Base-by-base conservation (phyloP, 2,113 vertebrate species). In the Syngnathoides biaculeatus region DNA sequence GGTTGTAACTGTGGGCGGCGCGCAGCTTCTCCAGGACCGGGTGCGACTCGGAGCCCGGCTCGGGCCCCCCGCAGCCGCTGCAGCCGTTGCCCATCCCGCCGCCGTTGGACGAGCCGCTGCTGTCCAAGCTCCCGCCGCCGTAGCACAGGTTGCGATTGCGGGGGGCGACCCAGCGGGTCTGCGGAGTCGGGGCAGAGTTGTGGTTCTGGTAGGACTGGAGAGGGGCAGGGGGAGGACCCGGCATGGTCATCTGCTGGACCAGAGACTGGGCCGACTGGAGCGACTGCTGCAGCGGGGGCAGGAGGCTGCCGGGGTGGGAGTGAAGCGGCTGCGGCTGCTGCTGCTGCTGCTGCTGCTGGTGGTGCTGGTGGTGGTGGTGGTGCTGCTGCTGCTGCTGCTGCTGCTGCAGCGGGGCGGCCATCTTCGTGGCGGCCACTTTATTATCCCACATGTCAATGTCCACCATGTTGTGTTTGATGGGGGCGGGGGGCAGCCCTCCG, bases 401-500 rank as follows among this genome's bases (percentile, higher is more conserved):
- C 30, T 35, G 30, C 48, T 84, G 88, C 71, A 93, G 81, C 53
- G 93, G 91, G 5, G 92, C 90, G 0, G 92, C 90, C 75, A 94
- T 93, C 88, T 96, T 98, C 27, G 92, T 73, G 59, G 89, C 81
- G 14, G 93, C 88, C 63, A 94, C 95, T 80, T 99, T 97, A 80
- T 95, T 95, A 75, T 99, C 97, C 97, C 97, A 99, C 3, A 95
- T 98, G 74, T 97, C 96, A 39, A 99, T 97, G 93, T 98, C 48
- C 48, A 22, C 97, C 94, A 98, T 95, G 80, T 94, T 96, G 89
- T 98, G 97, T 89, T 98, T 99, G 65, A 98, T 94, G n/a, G 95
- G 93, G 0, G 96, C 93, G 0, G 96, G 96, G 8, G 95, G 96
- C 61, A 98, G 87, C 0, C 90, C 84, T 39, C 89, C 91, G 19